A percentile compares a stretch with the other conserved stretches of the same genome.
phyloP scores from a whole-genome alignment of 2,888 invertebrate genomes.

The Cheiracanthium punctorium region DNA sequence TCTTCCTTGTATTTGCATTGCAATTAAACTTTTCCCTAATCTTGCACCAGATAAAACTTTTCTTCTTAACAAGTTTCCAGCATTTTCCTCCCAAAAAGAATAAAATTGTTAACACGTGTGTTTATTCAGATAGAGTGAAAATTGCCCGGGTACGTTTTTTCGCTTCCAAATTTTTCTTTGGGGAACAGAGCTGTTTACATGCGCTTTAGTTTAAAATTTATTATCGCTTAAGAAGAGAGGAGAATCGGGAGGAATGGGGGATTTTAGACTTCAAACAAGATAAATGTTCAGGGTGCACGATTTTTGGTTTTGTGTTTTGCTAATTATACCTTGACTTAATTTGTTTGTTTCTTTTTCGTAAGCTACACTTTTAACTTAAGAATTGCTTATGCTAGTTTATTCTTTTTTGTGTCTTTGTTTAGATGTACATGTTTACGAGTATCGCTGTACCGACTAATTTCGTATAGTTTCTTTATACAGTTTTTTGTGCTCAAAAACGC shows the following conservation, averaged over 20 bases:
- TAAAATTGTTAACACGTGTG: background rate
- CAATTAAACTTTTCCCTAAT: constrained; percentile 12
- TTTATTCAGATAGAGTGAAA: constrained; percentile 3
- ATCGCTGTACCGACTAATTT: no score
- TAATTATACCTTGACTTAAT: background rate
- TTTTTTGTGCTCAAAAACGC: no score
- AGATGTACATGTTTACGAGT: no score
- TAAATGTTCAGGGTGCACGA: background rate
- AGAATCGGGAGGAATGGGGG: no score
- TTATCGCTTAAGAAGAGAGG: background rate
- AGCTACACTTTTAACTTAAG: no score
- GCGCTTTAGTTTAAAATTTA: background rate
- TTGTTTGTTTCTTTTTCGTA: no score
- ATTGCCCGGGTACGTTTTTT: background rate
- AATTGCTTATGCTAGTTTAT: no score
- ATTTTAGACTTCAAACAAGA: background rate
- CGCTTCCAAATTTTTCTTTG: background rate
- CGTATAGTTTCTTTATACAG: no score
- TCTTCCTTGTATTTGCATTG: background rate
- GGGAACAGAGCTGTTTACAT: background rate
- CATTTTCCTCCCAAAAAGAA: background rate
- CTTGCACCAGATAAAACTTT: constrained; percentile 2
- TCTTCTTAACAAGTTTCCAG: background rate
- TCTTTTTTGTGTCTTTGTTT: no score
- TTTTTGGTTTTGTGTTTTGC: background rate